These are phyloP conservation scores for Pelagia noctiluca DNA, from an alignment of 30 jellyfish, hydroid and myxozoan genomes.

Conservation along the genomic window DNA sequence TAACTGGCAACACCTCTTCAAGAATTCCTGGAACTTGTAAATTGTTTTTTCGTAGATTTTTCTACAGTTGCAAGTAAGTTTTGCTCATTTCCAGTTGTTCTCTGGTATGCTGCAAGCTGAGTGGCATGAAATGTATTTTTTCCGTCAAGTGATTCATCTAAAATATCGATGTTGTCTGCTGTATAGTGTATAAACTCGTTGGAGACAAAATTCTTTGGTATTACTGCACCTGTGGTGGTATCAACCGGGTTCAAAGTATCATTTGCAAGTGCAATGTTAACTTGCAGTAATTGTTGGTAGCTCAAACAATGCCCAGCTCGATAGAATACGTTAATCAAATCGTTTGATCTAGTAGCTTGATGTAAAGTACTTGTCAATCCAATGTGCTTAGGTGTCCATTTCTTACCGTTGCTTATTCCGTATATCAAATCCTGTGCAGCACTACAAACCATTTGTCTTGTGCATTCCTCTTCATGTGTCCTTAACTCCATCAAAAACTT, in stretches of 20 bases:
- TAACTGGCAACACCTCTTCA: no score
- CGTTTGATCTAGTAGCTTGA: neutral
- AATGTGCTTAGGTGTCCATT: slow-evolving; percentile 8
- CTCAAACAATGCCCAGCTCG: slow-evolving; percentile 3
- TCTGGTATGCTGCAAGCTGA: neutral
- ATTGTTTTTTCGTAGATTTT: no score
- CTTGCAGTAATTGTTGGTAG: neutral
- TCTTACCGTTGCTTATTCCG: neutral
- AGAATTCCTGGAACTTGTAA: no score
- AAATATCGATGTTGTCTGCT: slow-evolving; percentile 16
- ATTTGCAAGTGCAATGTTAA: neutral
- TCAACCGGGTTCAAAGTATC: neutral
- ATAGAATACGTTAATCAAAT: neutral
- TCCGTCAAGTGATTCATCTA: neutral
- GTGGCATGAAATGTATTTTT: slow-evolving; percentile 9
- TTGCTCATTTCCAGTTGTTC: no score
- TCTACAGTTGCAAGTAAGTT: no score
- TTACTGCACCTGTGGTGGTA: neutral
- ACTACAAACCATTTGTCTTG: neutral
- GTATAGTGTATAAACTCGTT: neutral
- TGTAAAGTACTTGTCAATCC: neutral
- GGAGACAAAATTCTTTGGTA: neutral
- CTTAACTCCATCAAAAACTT: neutral
- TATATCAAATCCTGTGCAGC: neutral
- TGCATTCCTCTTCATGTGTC: neutral